phyloP scores from a whole-genome alignment of 2,888 invertebrate genomes.

The Ichneumon xanthorius region DNA sequence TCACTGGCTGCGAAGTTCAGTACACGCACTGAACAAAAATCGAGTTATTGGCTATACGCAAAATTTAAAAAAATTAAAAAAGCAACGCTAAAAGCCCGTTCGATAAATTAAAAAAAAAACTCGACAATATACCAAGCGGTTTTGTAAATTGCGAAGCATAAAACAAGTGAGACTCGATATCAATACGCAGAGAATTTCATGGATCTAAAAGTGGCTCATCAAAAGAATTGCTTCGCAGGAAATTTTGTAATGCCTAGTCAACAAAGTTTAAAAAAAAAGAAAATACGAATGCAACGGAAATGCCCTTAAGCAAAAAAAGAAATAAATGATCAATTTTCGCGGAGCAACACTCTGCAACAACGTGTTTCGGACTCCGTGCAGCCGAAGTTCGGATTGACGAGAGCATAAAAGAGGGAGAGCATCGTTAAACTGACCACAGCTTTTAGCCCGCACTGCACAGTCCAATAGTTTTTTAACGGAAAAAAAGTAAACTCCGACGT shows the following conservation, averaged over 20 bases:
- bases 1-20: too few species aligned
- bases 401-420: not conserved
- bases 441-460: not conserved
- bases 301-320: not conserved
- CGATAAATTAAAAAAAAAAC: not conserved
- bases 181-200: not conserved
- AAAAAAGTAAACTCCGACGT: not conserved
- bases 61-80: not conserved
- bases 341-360: not conserved
- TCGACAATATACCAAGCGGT: not conserved
- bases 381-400: not conserved
- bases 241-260: too few species aligned
- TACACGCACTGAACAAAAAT: not conserved
- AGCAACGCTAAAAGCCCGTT: not conserved
- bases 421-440: conserved; percentile 13
- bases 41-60: not conserved
- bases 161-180: not conserved
- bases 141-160: not conserved
- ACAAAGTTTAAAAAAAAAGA: not conserved
- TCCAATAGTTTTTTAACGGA: not conserved
- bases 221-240: too few species aligned
- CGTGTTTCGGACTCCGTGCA: not conserved
- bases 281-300: not conserved
- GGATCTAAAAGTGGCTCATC: too few species aligned
- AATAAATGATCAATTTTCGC: not conserved